Base-by-base conservation (phyloP, 2,797 vertebrate species). In the Enteromius paludinosus region DNA sequence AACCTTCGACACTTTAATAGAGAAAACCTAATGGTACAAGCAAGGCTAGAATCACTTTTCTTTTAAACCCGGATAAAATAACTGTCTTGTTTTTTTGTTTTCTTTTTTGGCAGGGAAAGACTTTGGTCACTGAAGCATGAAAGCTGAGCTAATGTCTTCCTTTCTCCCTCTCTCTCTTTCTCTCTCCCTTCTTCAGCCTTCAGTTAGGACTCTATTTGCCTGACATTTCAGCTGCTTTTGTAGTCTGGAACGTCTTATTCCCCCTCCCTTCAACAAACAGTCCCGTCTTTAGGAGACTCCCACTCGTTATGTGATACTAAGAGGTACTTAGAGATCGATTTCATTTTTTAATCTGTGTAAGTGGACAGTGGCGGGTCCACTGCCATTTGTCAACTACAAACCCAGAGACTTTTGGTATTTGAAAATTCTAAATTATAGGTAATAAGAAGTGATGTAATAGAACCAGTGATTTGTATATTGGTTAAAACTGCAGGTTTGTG, bases 291-390 rank as follows among this genome's bases (percentile, higher is more conserved):
- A 43, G 68, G 66, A 80, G 81, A 84, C 89, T 87, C 88, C 84
- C 82, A 43, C 76, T 78, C 25, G 92, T 91, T 89, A 94, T 91
- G 87, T 83, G 92, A 94, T 91, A 92, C 92, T 89, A 90, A 85
- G 86, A 93, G 87, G 90, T 92, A 92, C 93, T 93, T 93, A 84
- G 90, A 92, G 92, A 94, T 94, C 92, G 88, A 93, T 95, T 94
- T 93, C 92, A 92, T 93, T 94, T 41, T 94, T 91, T 93, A 94
- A 94, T 94, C 92, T 92, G 87, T 88, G 87, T 94, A 93, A 95
- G 92, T 92, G 92, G 90, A 92, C 91, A 91, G 90, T 88, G 84
- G 85, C 71, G 83, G 78, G 84, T 87, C 90, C 88, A 73, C 66
- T 70, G 81, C 85, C 86, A 86, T 93, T 93, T 93, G 62, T 83